A percentile compares a stretch with the other conserved stretches of the same genome.
Conservation (phyloP, 2,113 vertebrate species). For the Toxotes jaculatrix region DNA sequence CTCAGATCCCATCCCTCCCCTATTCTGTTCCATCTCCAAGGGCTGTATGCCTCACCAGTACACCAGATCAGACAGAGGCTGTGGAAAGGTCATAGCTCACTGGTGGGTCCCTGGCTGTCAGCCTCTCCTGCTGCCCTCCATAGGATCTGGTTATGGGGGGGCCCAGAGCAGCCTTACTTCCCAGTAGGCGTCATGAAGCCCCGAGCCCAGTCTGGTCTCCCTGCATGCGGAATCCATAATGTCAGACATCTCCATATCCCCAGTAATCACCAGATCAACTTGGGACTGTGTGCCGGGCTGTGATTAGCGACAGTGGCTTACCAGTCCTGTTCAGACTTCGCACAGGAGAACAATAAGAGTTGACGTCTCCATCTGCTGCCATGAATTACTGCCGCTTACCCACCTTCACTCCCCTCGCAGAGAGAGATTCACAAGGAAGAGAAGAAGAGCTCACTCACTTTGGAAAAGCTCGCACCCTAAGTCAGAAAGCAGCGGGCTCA, state of each 20-base stretch:
- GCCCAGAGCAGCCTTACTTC: conserved; percentile 41
- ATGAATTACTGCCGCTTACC: conserved; percentile 57
- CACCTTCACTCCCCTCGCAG: conserved; percentile 56
- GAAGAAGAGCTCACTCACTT: conserved; percentile 48
- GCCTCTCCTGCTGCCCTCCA: conserved; percentile 51
- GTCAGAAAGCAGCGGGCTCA: conserved; percentile 63
- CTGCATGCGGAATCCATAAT: conserved; percentile 71
- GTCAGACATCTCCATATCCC: conserved; percentile 73
- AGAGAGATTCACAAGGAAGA: conserved; percentile 34
- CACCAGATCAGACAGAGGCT: conserved; percentile 54
- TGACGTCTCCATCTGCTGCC: conserved; percentile 78
- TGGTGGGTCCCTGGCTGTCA: conserved; percentile 52
- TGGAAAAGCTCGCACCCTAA: conserved; percentile 53
- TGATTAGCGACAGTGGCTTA: conserved; percentile 73
- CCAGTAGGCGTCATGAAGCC: conserved; percentile 37
- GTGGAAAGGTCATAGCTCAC: conserved; percentile 72
- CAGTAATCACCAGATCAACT: conserved; percentile 64
- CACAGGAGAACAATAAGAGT: conserved; percentile 80
- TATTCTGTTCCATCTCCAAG: conserved; percentile 24
- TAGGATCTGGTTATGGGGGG: conserved; percentile 37
- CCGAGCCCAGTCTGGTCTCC: conserved; percentile 65
- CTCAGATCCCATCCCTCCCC: not conserved
- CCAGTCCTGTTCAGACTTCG: conserved; percentile 69
- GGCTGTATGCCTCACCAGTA: conserved; percentile 32
- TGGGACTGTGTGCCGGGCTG: conserved; percentile 47